Evolutionary conservation across 2,113 vertebrate genomes (phyloP).

Genomic region (Microtus richardsoni): DNA sequence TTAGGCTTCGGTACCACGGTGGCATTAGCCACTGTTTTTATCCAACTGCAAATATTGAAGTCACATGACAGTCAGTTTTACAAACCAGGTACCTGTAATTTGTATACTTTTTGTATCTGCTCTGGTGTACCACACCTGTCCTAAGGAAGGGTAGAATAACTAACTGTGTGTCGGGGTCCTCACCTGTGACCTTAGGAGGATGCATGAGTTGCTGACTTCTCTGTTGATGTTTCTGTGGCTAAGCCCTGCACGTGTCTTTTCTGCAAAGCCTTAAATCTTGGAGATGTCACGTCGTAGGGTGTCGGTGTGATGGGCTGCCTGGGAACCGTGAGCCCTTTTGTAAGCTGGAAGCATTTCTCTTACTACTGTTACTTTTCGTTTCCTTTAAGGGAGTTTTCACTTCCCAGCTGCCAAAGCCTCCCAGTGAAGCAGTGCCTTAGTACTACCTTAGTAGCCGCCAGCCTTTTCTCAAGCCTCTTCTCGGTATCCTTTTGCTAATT

Average conservation of each 20-base stretch:
- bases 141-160: conserved; percentile 80
- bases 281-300: conserved; percentile 85
- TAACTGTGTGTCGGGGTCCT: conserved; percentile 82
- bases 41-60: conserved; percentile 74
- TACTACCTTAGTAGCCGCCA: conserved; percentile 86
- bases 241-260: conserved; percentile 87
- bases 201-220: conserved; percentile 83
- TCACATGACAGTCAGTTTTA: conserved; percentile 77
- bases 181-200: conserved; percentile 80
- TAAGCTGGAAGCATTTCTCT: conserved; percentile 93
- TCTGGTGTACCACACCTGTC: conserved; percentile 83
- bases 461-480: conserved; percentile 81
- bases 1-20: conserved; percentile 81
- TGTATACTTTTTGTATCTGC: conserved; percentile 74
- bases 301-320: conserved; percentile 94
- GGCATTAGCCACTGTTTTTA: conserved; percentile 81
- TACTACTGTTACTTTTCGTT: conserved; percentile 89
- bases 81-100: conserved; percentile 83
- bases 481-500: conserved; percentile 80
- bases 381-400: conserved; percentile 89
- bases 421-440: conserved; percentile 98
- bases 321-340: conserved; percentile 95
- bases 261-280: conserved; percentile 94
- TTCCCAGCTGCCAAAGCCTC: conserved; percentile 98
- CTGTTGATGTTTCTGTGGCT: conserved; percentile 85